Conservation (phyloP, 2,888 invertebrate genomes). For the Ernsta delagoae region DNA sequence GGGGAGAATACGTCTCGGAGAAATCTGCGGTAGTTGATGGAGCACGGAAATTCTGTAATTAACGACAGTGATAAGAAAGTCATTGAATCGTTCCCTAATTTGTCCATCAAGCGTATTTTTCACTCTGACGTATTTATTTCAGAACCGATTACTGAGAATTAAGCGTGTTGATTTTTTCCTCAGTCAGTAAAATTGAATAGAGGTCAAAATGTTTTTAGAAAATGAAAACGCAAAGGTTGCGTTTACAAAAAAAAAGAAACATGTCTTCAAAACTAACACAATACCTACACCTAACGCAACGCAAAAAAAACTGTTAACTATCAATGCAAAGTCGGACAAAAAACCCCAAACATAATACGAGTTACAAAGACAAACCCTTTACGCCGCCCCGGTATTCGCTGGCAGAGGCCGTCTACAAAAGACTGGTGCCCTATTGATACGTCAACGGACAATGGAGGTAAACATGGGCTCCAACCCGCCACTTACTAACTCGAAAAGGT, state of each 20-base stretch:
- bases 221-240: too few relatives aligned
- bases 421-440: slow-evolving; percentile 46
- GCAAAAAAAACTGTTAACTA: slow-evolving; percentile 2
- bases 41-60: slow-evolving; percentile 69
- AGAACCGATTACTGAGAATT: too few relatives aligned
- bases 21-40: slow-evolving; percentile 64
- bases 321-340: not conserved
- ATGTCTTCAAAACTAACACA: not conserved
- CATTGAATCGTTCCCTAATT: slow-evolving; percentile 74
- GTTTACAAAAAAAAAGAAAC: too few relatives aligned
- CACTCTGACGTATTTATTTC: too few relatives aligned
- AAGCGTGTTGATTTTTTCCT: too few relatives aligned
- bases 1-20: slow-evolving; percentile 55
- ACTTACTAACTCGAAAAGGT: slow-evolving; percentile 44
- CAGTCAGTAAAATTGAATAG: too few relatives aligned
- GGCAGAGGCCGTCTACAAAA: slow-evolving; percentile 40
- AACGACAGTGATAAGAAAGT: slow-evolving; percentile 73
- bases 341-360: slow-evolving; percentile 19
- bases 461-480: slow-evolving; percentile 40
- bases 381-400: slow-evolving; percentile 33
- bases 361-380: slow-evolving; percentile 41
- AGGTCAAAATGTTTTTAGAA: too few relatives aligned
- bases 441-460: slow-evolving; percentile 46
- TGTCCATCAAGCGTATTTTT: slow-evolving; percentile 77
- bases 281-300: not conserved